A percentile compares a stretch with the other conserved stretches of the same genome.
Evolutionary conservation across 2,888 invertebrate genomes (phyloP).

Genomic region (Hyposoter didymator): DNA sequence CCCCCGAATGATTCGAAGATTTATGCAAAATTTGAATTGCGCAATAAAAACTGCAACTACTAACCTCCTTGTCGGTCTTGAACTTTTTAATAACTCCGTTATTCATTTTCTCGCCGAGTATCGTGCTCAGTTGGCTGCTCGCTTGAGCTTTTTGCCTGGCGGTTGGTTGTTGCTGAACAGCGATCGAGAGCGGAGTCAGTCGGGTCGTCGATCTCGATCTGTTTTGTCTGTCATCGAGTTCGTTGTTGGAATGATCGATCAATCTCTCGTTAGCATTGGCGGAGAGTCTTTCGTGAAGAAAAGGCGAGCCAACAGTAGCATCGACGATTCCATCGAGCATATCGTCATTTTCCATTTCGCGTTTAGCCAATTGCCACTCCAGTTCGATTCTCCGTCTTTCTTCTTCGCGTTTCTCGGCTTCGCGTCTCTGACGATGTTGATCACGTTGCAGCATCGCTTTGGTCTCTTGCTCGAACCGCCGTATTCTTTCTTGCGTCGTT

Average conservation of each 20-base stretch:
- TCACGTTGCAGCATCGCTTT: slow-evolving; percentile 88
- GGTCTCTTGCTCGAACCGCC: slow-evolving; percentile 91
- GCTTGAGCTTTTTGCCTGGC: slow-evolving; percentile 76
- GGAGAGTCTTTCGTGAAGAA: slow-evolving; percentile 72
- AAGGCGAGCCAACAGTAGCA: slow-evolving; percentile 76
- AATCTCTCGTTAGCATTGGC: slow-evolving; percentile 75
- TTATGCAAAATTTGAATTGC: no score
- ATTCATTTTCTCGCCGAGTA: slow-evolving; percentile 76
- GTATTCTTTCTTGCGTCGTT: slow-evolving; percentile 88
- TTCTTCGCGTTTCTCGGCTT: slow-evolving; percentile 84
- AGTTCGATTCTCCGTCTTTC: slow-evolving; percentile 85
- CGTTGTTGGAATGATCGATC: slow-evolving; percentile 69
- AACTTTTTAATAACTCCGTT: slow-evolving; percentile 83
- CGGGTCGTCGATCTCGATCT: slow-evolving; percentile 75
- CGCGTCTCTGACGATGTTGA: slow-evolving; percentile 79
- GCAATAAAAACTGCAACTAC: slow-evolving; percentile 35
- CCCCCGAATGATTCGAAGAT: no score
- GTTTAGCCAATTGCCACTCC: slow-evolving; percentile 85
- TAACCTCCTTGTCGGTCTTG: slow-evolving; percentile 83
- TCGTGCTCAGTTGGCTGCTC: slow-evolving; percentile 73
- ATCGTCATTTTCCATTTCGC: slow-evolving; percentile 85
- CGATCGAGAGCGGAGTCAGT: slow-evolving; percentile 76
- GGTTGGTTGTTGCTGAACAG: slow-evolving; percentile 78
- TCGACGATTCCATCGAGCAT: slow-evolving; percentile 85
- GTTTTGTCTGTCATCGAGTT: slow-evolving; percentile 68